Conservation (phyloP, 2,888 invertebrate species). For the Drosophila imparisetae region DNA sequence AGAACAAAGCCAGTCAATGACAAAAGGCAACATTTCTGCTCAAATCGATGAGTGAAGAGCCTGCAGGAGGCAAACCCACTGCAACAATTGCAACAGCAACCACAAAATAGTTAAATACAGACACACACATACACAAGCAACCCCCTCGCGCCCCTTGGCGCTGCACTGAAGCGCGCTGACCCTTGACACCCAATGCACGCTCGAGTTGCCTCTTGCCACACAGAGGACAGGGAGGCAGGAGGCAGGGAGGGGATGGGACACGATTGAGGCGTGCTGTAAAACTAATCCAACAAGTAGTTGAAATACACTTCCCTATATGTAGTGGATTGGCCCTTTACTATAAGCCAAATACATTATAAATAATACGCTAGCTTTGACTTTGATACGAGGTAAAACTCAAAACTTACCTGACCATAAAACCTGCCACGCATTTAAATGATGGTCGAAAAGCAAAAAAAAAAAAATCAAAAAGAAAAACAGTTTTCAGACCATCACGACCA, state of each 20-base stretch:
- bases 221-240: background rate
- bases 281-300: slow-evolving; percentile 54
- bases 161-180: slow-evolving; percentile 54
- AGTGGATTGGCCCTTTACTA: slow-evolving; percentile 23
- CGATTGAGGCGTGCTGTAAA: slow-evolving; percentile 16
- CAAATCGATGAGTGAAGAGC: slow-evolving; percentile 20
- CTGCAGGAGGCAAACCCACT: slow-evolving; percentile 10
- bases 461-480: slow-evolving; percentile 23
- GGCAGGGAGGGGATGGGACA: background rate
- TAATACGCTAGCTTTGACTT: slow-evolving; percentile 29
- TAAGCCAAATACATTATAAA: slow-evolving; percentile 17
- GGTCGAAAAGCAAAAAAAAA: slow-evolving; percentile 14
- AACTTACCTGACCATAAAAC: slow-evolving; percentile 70
- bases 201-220: slow-evolving; percentile 1
- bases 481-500: slow-evolving; percentile 60
- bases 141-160: slow-evolving; percentile 37
- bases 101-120: slow-evolving; percentile 13
- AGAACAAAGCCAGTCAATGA: slow-evolving; percentile 40
- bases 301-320: slow-evolving; percentile 13
- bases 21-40: slow-evolving; percentile 39
- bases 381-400: slow-evolving; percentile 39
- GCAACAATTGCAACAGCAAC: slow-evolving; percentile 34
- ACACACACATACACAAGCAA: slow-evolving; percentile 3
- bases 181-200: slow-evolving; percentile 62
- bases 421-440: slow-evolving; percentile 73